Conservation (phyloP, 2,113 vertebrate genomes). For the Microcebus tavaratra region DNA sequence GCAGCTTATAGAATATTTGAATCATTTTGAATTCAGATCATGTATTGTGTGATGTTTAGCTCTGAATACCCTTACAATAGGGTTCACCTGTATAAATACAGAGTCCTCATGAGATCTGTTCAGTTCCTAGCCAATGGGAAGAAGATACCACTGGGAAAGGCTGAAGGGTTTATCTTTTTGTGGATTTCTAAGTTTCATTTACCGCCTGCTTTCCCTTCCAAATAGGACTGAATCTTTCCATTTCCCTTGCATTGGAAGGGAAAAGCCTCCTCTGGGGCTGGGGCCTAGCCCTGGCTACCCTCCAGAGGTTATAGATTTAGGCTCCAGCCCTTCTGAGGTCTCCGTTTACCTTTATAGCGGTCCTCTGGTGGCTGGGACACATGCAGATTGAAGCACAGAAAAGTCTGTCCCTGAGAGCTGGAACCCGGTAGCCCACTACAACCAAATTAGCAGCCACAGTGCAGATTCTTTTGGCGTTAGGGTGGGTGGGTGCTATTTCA, state of each 20-base stretch:
- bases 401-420: background rate
- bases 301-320: background rate
- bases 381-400: background rate
- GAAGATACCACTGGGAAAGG: background rate
- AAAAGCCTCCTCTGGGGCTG: background rate
- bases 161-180: background rate
- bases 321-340: background rate
- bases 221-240: background rate
- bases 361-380: background rate
- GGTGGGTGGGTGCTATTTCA: background rate
- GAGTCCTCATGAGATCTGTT: background rate
- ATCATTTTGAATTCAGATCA: background rate
- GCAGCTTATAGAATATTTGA: background rate
- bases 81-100: background rate
- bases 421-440: background rate
- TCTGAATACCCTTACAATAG: background rate
- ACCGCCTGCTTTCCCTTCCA: background rate
- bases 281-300: background rate
- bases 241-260: background rate
- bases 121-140: background rate
- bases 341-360: accelerated
- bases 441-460: background rate
- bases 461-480: background rate
- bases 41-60: background rate
- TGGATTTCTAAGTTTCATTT: background rate